phyloP scores from a whole-genome alignment of 1,140 invertebrate genomes.

The Calliphora vicina region DNA sequence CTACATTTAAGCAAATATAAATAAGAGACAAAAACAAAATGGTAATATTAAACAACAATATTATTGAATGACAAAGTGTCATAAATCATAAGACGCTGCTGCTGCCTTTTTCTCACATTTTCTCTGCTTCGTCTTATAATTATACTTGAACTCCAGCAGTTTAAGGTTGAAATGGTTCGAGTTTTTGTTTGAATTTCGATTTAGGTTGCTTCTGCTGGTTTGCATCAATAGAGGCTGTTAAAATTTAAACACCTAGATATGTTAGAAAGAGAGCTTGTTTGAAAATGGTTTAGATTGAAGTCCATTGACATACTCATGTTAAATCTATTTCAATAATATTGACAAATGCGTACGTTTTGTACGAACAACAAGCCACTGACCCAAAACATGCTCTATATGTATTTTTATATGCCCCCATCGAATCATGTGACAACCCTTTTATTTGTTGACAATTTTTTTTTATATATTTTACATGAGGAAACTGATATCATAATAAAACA shows the following conservation, averaged over 20 bases:
- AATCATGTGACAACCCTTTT: not conserved
- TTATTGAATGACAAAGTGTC: conserved; percentile 20
- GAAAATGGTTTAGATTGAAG: not conserved
- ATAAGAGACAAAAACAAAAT: too few relatives aligned
- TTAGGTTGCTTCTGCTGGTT: not conserved
- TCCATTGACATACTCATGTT: not conserved
- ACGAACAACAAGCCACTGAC: not conserved
- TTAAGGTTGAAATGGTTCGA: not conserved
- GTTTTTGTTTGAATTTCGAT: not conserved
- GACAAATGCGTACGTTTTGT: not conserved
- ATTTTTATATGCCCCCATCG: too few relatives aligned
- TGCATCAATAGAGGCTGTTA: not conserved
- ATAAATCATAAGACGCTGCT: conserved; percentile 22
- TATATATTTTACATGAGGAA: not conserved
- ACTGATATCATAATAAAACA: not conserved
- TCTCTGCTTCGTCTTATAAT: not conserved
- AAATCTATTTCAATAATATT: not conserved
- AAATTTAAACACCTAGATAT: not conserved
- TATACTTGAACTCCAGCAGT: not conserved
- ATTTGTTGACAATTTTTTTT: not conserved
- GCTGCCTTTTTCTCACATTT: conserved; percentile 1
- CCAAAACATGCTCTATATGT: not conserved
- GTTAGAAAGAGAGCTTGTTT: not conserved
- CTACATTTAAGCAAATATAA: too few relatives aligned
- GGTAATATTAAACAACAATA: not conserved